Base-by-base conservation (phyloP, 2,888 invertebrate genomes). In the Cheilosia grossa region DNA sequence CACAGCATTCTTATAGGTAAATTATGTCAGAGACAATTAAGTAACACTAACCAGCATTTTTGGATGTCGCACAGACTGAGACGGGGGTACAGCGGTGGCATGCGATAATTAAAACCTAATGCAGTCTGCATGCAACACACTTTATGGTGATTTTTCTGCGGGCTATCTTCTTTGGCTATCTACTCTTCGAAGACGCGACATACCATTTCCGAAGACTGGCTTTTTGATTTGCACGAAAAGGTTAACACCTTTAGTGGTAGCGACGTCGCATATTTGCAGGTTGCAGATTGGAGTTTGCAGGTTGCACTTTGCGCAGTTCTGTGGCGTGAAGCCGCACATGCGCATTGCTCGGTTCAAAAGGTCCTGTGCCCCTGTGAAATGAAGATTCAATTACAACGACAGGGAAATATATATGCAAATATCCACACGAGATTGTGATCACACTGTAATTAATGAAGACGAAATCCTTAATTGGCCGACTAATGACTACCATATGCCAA, bases 211-310 rank as follows among this genome's bases (percentile, higher is more conserved):
- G 49, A 30, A 64, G 51, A 72, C 47, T 47, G 30, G 59, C 24
- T 42, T 51, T 72, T 59, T 24, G 21, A 59, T 59, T 59, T 61
- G 72, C 59, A 72, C 72, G 59, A 42, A 72, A 72, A 72, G 72
- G 72, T 72, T 61, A 72, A 51, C 59, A 61, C 61, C 42, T 51
- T 27, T 17, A 30, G 30, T 30, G 30, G 2, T 30, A 9, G 9
- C 30, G 9, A 1, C 30, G 30, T 7, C 30, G 51, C 15, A 13
- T 27, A 19, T 37, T 33, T 53, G 33, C 47, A 21, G 47, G 10
- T 19, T 40, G 19, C 58, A 42, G n/a, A 3, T 15, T 21, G 47
- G 27, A 6, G 33, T 24, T 33, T 53, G 33, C 47, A 21, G 47
- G 13, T 19, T 40, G 19, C 37, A 42, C 6, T 56, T 56, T 33